phyloP scores from a whole-genome alignment of 2,797 vertebrate genomes.

The Nannoperca obscura region DNA sequence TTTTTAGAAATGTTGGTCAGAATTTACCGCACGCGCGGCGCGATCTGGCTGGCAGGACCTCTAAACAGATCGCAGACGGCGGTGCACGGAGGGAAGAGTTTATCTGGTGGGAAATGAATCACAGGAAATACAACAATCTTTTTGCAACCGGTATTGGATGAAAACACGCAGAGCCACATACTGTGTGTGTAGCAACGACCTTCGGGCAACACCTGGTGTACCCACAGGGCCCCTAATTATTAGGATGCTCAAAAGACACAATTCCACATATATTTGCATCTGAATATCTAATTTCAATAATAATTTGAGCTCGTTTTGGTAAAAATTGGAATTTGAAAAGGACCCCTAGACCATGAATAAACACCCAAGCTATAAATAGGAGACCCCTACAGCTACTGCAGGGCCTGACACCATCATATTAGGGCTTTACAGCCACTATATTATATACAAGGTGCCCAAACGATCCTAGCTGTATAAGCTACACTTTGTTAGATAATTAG shows the following conservation, averaged over 20 bases:
- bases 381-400: constrained; percentile 12
- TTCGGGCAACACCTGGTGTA: constrained; percentile 30
- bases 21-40: constrained; percentile 72
- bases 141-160: constrained; percentile 12
- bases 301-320: background rate
- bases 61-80: constrained; percentile 63
- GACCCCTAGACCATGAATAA: background rate
- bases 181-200: background rate
- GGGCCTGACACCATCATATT: constrained; percentile 6
- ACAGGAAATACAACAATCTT: constrained; percentile 29
- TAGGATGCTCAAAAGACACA: constrained; percentile 19
- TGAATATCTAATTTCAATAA: constrained; percentile 37
- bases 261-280: constrained; percentile 39
- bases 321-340: background rate
- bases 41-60: constrained; percentile 65
- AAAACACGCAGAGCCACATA: constrained; percentile 14
- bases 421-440: background rate
- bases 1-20: constrained; percentile 86
- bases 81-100: constrained; percentile 34
- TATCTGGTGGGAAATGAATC: constrained; percentile 35
- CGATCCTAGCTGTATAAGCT: background rate
- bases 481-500: background rate
- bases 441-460: background rate
- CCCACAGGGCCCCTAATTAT: background rate
- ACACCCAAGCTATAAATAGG: constrained; percentile 6